These are phyloP conservation scores for Pituophis catenifer DNA, from an alignment of 2,113 vertebrate species.

Conservation along the genomic window DNA sequence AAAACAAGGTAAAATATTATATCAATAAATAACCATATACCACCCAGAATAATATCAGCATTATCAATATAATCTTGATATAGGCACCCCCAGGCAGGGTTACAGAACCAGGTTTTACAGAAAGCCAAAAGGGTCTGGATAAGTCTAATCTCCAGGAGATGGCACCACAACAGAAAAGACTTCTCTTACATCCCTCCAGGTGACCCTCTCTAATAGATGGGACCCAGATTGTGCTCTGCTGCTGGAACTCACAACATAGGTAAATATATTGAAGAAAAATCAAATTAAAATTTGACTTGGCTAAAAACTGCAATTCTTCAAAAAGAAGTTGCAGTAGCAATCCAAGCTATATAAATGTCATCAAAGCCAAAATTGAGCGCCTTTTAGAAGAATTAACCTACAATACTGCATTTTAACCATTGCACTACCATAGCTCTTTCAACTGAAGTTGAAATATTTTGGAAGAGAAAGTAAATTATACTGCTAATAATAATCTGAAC, in stretches of 20 bases:
- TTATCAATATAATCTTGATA: not conserved
- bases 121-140: not conserved
- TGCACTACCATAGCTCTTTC: too few relatives aligned
- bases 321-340: not conserved
- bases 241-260: not conserved
- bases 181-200: not conserved
- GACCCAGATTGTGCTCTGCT: not conserved
- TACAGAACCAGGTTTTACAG: not conserved
- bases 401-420: too few relatives aligned
- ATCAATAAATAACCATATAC: not conserved
- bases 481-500: not conserved
- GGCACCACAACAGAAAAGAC: not conserved
- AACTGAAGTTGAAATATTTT: not conserved
- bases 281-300: not conserved
- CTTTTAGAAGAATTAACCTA: not conserved
- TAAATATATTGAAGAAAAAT: not conserved
- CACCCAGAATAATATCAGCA: not conserved
- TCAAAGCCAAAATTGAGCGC: not conserved
- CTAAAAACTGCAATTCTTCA: not conserved
- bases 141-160: not conserved
- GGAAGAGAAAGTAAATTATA: not conserved
- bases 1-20: not conserved
- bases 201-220: not conserved
- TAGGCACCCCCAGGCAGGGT: not conserved
- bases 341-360: not conserved